Evolutionary conservation across 2,113 vertebrate genomes (phyloP).

Genomic region (Hippopotamus amphibius): DNA sequence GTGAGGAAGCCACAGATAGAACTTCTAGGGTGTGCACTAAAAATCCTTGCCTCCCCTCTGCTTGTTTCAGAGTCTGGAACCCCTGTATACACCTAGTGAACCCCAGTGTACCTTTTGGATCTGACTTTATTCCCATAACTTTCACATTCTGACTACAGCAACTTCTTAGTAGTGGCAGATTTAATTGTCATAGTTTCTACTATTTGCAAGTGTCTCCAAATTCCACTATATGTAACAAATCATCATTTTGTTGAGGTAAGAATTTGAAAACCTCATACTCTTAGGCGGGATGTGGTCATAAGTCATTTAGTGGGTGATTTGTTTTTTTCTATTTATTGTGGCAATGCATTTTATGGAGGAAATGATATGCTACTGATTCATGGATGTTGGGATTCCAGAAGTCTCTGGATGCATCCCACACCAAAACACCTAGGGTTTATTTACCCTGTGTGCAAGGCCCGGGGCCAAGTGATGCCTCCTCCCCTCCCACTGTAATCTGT

Average conservation of each 20-base stretch:
- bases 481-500: background rate
- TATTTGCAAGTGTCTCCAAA: constrained; percentile 48
- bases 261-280: constrained; percentile 20
- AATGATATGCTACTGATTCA: background rate
- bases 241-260: constrained; percentile 64
- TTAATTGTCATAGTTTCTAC: constrained; percentile 37
- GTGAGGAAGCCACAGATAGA: background rate
- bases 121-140: background rate
- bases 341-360: background rate
- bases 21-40: background rate
- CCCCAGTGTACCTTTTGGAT: background rate
- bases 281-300: constrained; percentile 2
- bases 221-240: constrained; percentile 10
- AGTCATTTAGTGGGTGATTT: constrained; percentile 39
- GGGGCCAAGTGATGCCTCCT: background rate
- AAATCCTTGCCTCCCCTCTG: background rate
- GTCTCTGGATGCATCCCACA: background rate
- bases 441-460: background rate
- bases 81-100: background rate
- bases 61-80: background rate
- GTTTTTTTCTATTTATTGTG: constrained; percentile 22
- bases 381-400: background rate
- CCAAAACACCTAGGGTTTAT: background rate
- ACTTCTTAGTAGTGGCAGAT: constrained; percentile 24
- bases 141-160: constrained; percentile 38